A percentile compares a stretch with the other conserved stretches of the same genome.
Conservation (phyloP, 1,140 invertebrate species). For the Drosophila lowei region DNA sequence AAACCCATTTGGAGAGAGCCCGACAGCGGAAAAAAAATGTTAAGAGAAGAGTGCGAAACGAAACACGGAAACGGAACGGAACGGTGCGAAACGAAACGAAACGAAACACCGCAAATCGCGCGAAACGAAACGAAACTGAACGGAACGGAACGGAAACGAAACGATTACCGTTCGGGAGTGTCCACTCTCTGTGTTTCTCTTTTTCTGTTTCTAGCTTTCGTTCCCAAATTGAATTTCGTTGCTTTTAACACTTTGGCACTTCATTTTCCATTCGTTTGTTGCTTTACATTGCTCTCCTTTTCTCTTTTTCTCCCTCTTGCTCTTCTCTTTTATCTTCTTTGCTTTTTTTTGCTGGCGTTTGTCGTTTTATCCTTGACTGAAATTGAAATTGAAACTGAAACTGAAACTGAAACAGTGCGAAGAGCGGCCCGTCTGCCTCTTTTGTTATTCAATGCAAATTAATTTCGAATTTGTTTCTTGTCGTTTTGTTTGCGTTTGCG, state of each 20-base stretch:
- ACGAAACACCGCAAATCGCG: slow-evolving; percentile 19
- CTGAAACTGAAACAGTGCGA: not conserved
- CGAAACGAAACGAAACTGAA: slow-evolving; percentile 18
- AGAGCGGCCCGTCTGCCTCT: slow-evolving; percentile 1
- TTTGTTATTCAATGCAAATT: slow-evolving; percentile 72
- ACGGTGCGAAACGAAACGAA: slow-evolving; percentile 25
- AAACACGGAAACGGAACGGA: slow-evolving; percentile 21
- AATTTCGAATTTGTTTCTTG: slow-evolving; percentile 66
- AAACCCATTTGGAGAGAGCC: slow-evolving; percentile 66
- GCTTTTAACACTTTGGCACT: slow-evolving; percentile 71
- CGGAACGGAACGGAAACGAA: slow-evolving; percentile 17
- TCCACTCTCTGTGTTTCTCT: slow-evolving; percentile 8
- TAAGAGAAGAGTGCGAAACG: slow-evolving; percentile 10
- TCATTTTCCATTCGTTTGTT: slow-evolving; percentile 58
- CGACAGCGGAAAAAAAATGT: slow-evolving; percentile 41
- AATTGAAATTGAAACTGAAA: slow-evolving; percentile 49
- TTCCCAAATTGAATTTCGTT: slow-evolving; percentile 41
- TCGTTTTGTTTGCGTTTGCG: slow-evolving; percentile 31
- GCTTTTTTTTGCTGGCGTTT: too few relatives aligned
- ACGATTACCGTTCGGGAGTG: slow-evolving; percentile 14
- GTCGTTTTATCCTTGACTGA: slow-evolving; percentile 22
- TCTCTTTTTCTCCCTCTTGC: slow-evolving; percentile 12
- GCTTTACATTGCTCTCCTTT: slow-evolving; percentile 22
- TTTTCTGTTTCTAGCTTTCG: slow-evolving; percentile 21
- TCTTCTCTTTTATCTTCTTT: slow-evolving; percentile 9